A percentile compares a stretch with the other conserved stretches of the same genome.
Evolutionary conservation across 2,113 vertebrate genomes (phyloP).

Genomic region (Leptocoma aspasia): DNA sequence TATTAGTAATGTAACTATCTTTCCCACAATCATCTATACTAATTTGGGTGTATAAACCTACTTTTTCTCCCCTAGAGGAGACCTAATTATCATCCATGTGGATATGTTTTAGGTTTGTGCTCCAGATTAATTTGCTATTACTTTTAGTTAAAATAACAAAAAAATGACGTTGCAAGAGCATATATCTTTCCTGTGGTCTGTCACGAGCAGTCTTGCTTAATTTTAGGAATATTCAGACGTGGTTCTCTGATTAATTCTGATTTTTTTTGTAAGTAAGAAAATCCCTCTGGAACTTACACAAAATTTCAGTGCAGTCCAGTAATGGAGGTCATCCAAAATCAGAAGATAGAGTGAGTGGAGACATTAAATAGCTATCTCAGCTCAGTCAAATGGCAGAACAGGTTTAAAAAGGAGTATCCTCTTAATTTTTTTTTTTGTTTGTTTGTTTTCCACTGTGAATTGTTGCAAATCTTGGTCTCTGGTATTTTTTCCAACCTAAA

Average conservation of each 20-base stretch:
- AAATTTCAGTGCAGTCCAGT: neutral
- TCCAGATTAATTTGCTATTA: neutral
- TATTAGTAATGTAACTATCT: neutral
- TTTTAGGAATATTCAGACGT: neutral
- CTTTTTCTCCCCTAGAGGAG: neutral
- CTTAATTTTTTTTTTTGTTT: neutral
- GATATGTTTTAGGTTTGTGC: neutral
- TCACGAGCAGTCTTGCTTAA: neutral
- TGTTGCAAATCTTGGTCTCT: neutral
- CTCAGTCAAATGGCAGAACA: neutral
- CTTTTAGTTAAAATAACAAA: neutral
- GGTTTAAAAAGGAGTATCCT: neutral
- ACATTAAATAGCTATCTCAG: neutral
- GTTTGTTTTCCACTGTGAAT: neutral
- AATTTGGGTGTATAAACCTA: neutral
- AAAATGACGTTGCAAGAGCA: neutral
- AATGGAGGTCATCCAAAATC: neutral
- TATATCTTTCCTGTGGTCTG: neutral
- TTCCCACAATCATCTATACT: neutral
- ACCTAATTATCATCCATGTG: neutral
- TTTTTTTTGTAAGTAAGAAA: neutral
- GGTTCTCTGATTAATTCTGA: neutral
- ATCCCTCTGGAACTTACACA: neutral
- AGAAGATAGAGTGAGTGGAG: neutral
- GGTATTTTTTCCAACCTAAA: neutral